These are phyloP conservation scores for Cosmia trapezina DNA, from an alignment of 2,888 invertebrate genomes.

Conservation along the genomic window DNA sequence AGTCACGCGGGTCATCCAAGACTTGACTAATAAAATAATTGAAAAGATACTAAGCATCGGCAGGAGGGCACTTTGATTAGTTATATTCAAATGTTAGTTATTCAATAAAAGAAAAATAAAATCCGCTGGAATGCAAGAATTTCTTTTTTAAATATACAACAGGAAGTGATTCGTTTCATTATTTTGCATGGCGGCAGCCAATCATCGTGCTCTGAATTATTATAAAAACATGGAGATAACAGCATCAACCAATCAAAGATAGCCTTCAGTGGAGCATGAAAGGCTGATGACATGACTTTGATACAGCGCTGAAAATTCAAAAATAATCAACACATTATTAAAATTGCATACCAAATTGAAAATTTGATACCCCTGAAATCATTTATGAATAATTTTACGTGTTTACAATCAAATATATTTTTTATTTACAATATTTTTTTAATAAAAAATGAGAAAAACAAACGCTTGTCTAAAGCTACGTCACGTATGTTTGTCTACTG, in stretches of 20 bases:
- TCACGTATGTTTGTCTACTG: conserved; percentile 86
- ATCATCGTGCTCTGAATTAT: conserved; percentile 73
- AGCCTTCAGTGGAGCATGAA: conserved; percentile 85
- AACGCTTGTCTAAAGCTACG: conserved; percentile 78
- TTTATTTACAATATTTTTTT: not conserved
- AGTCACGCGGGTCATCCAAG: conserved; percentile 8
- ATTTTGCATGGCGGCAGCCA: conserved; percentile 86
- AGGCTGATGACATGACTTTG: conserved; percentile 75
- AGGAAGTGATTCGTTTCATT: conserved; percentile 88
- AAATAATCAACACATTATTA: conserved; percentile 10
- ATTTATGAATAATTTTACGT: not conserved
- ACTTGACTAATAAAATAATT: not conserved
- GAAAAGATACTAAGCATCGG: not conserved
- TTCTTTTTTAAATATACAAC: conserved; percentile 59
- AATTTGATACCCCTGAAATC: not conserved
- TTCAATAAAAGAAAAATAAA: no score
- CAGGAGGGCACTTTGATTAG: no score
- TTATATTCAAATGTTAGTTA: no score
- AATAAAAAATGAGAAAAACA: conserved; percentile 35
- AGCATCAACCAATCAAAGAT: conserved; percentile 79
- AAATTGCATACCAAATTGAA: not conserved
- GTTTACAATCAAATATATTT: not conserved
- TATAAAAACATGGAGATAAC: conserved; percentile 84
- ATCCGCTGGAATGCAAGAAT: no score
- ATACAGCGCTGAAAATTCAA: conserved; percentile 64